Base-by-base conservation (phyloP, 2,797 vertebrate species). In the Paedocypris micromegethes region DNA sequence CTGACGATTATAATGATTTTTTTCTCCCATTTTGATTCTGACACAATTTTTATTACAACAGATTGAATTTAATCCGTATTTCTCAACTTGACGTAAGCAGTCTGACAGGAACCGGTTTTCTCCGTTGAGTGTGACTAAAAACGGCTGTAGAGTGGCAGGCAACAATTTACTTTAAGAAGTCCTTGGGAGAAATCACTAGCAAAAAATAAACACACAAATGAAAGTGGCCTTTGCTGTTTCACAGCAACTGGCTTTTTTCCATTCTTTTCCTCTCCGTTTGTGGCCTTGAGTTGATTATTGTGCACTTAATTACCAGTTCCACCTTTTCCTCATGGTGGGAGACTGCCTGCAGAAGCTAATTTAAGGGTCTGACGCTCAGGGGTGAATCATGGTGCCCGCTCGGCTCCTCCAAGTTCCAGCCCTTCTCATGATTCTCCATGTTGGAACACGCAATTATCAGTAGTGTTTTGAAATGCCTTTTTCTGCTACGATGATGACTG, bases 361-460 rank as follows among this genome's bases (percentile, higher is more conserved):
- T 84, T 75, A 77, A 82, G 78, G 43, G 70, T 57, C 71, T 82
- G 72, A 82, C 48, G 51, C 64, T 68, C 9, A 49, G 44, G 70
- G 68, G 66, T 72, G 79, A 84, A 80, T 85, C 78, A 75, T 44
- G 68, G 70, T 68, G 64, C 58, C 70, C 64, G 71, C 79, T 78
- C 79, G 83, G 82, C 80, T 86, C 82, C 86, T 86, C 77, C 79
- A 72, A 64, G 66, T 78, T 72, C 72, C 56, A 80, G 77, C 73
- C 65, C 3, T 48, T 70, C 58, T 62, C 41, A 55, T 46, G 44
- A 66, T 68, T 65, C 38, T 59, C 57, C 44, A 45, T 68, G 38
- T 54, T 76, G 50, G 46, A 66, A 64, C 72, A 71, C 64, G 48
- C 63, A 64, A 71, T 71, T 71, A 57, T 58, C 58, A 75, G 58